phyloP scores from a whole-genome alignment of 1,140 invertebrate species.

The Drosophila mayri region DNA sequence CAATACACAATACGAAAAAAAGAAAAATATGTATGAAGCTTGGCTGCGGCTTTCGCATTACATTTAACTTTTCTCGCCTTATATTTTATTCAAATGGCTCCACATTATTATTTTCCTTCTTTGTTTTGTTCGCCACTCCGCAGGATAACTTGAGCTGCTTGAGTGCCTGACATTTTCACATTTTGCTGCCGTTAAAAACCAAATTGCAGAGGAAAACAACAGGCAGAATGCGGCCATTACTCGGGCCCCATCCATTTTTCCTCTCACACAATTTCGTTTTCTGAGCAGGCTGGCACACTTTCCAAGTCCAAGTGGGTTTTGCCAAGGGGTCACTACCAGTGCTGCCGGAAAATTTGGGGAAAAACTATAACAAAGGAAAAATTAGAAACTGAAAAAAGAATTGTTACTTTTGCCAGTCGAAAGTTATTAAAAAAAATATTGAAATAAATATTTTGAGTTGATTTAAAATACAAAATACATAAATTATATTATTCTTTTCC shows the following conservation, averaged over 20 bases:
- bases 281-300: constrained; percentile 15
- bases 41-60: constrained; percentile 75
- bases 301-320: constrained; percentile 23
- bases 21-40: constrained; percentile 4
- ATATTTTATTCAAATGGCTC: constrained; percentile 79
- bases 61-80: constrained; percentile 80
- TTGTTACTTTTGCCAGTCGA: background rate
- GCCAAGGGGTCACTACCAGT: constrained; percentile 26
- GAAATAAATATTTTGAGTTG: background rate
- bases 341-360: background rate
- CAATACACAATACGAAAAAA: constrained; percentile 1
- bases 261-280: constrained; percentile 48
- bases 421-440: background rate
- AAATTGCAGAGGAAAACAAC: constrained; percentile 58
- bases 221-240: constrained; percentile 35
- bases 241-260: constrained; percentile 13
- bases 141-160: constrained; percentile 72
- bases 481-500: background rate
- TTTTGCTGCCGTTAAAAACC: constrained; percentile 71
- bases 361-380: background rate
- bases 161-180: constrained; percentile 75
- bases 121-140: constrained; percentile 37
- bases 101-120: constrained; percentile 47
- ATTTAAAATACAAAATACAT: too few relatives aligned
- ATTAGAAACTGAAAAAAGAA: background rate